Evolutionary conservation across 2,888 invertebrate genomes (phyloP).

Genomic region (Gastrophysa polygoni): DNA sequence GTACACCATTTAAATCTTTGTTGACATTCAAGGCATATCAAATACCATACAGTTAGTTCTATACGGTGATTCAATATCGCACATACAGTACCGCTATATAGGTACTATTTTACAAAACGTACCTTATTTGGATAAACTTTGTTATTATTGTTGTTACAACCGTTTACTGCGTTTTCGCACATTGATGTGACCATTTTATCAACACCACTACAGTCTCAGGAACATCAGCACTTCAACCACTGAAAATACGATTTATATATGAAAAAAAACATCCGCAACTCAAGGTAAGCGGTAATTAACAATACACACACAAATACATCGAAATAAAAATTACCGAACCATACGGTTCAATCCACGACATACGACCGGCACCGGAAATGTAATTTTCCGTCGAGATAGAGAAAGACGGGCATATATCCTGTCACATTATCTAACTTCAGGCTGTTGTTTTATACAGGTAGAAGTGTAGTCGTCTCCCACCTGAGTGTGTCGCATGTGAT

Average conservation of each 20-base stretch:
- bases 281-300: slow-evolving; percentile 2
- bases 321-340: slow-evolving; percentile 26
- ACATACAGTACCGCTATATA: background rate
- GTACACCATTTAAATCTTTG: too few species aligned
- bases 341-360: slow-evolving; percentile 17
- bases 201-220: background rate
- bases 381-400: slow-evolving; percentile 7
- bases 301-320: slow-evolving; percentile 24
- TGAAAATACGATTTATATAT: background rate
- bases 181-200: slow-evolving; percentile 27
- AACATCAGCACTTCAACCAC: background rate
- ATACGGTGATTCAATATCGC: too few species aligned
- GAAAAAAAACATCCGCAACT: slow-evolving; percentile 2
- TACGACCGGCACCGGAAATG: slow-evolving; percentile 18
- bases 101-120: slow-evolving; percentile 8
- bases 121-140: slow-evolving; percentile 37
- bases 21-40: too few species aligned
- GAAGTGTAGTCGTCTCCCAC: slow-evolving; percentile 8
- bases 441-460: slow-evolving; percentile 14
- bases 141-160: slow-evolving; percentile 36
- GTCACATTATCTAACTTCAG: background rate
- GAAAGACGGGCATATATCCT: background rate
- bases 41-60: too few species aligned
- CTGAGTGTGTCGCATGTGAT: slow-evolving; percentile 9
- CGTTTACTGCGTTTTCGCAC: slow-evolving; percentile 25